These are phyloP conservation scores for Herpailurus yagouaroundi DNA, from an alignment of 2,113 vertebrate species.

Conservation along the genomic window DNA sequence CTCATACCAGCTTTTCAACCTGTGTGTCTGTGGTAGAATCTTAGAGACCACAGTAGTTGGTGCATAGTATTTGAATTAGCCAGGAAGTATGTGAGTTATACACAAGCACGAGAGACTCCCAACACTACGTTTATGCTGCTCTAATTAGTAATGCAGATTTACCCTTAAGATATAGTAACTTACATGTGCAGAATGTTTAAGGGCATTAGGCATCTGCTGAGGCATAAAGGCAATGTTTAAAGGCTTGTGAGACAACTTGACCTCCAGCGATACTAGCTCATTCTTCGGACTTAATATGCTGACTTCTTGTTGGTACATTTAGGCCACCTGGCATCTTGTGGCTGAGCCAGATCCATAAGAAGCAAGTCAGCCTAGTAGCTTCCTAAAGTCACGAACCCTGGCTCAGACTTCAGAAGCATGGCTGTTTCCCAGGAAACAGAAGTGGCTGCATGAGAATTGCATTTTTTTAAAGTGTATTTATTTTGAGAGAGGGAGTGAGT, in stretches of 20 bases:
- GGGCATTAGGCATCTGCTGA: not conserved
- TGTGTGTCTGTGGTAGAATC: not conserved
- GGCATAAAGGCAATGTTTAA: not conserved
- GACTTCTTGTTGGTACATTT: not conserved
- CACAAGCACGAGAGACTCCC: not conserved
- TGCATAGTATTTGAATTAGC: not conserved
- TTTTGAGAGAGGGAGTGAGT: too few relatives aligned
- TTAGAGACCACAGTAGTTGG: not conserved
- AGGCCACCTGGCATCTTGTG: not conserved
- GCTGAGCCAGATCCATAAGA: not conserved
- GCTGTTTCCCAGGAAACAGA: not conserved
- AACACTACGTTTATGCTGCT: not conserved
- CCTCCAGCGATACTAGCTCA: not conserved
- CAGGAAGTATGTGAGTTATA: not conserved
- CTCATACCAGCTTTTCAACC: not conserved
- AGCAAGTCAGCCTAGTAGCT: not conserved
- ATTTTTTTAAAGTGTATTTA: not conserved
- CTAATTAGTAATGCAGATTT: conserved; percentile 41
- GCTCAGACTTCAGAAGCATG: not conserved
- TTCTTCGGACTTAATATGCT: not conserved
- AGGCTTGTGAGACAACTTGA: conserved; percentile 21
- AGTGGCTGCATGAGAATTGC: not conserved
- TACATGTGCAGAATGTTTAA: conserved; percentile 37
- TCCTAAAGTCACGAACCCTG: not conserved
- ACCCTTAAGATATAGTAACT: conserved; percentile 17